phyloP scores from a whole-genome alignment of 1,140 invertebrate genomes.

The Platyscapa corneri region DNA sequence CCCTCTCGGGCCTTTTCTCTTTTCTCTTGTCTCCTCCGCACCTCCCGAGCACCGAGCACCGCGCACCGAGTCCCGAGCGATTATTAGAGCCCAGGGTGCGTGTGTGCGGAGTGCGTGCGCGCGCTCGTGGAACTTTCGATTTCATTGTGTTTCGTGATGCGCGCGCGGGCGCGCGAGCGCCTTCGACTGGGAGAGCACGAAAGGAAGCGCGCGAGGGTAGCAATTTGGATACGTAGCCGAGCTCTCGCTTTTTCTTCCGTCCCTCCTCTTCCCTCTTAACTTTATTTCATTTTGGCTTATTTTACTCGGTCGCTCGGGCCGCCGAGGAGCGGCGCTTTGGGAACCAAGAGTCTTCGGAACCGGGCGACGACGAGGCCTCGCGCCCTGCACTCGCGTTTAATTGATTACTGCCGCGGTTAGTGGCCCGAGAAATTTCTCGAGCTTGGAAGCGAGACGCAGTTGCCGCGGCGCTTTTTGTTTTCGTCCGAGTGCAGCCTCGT shows the following conservation, averaged over 20 bases:
- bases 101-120: not conserved
- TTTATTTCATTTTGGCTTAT: not conserved
- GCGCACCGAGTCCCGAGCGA: not conserved
- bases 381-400: constrained; percentile 8
- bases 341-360: constrained; percentile 5
- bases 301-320: too few relatives aligned
- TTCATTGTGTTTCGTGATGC: constrained; percentile 18
- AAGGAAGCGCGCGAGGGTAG: constrained; percentile 40
- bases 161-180: not conserved
- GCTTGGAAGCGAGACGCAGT: not conserved
- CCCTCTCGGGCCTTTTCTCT: not conserved
- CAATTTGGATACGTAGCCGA: constrained; percentile 25
- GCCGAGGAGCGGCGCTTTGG: not conserved
- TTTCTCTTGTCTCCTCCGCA: not conserved
- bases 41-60: not conserved
- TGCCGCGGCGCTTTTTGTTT: not conserved
- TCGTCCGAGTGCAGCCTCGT: too few relatives aligned
- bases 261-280: not conserved
- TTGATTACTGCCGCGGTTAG: constrained; percentile 1
- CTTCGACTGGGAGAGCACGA: constrained; percentile 4
- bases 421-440: not conserved
- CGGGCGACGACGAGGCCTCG: not conserved
- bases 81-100: not conserved
- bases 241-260: not conserved
- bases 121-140: constrained; percentile 44